Evolutionary conservation across 2,888 invertebrate genomes (phyloP).

Genomic region (Eristalis arbustorum): DNA sequence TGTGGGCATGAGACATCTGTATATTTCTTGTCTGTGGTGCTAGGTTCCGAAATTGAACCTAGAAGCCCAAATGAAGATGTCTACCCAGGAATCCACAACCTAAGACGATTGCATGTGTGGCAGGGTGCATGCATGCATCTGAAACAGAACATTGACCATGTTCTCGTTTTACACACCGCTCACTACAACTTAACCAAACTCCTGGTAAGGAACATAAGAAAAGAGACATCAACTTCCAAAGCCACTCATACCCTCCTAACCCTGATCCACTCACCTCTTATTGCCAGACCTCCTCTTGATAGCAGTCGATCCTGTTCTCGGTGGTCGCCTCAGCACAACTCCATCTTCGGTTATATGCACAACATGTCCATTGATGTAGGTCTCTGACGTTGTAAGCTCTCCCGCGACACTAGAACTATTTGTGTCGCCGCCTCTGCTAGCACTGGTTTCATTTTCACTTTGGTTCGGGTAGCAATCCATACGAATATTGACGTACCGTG

Average conservation of each 20-base stretch:
- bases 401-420: constrained; percentile 56
- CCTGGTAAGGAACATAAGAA: too few relatives aligned
- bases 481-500: constrained; percentile 78
- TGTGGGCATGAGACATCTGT: too few relatives aligned
- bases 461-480: constrained; percentile 80
- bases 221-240: too few relatives aligned
- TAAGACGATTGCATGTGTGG: too few relatives aligned
- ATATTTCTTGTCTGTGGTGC: too few relatives aligned
- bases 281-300: constrained; percentile 86
- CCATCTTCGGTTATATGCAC: constrained; percentile 81
- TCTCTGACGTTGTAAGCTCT: constrained; percentile 77
- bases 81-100: too few relatives aligned
- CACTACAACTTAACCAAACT: too few relatives aligned
- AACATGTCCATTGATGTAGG: constrained; percentile 71
- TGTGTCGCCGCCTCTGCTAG: constrained; percentile 75
- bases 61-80: too few relatives aligned
- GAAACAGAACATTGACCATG: too few relatives aligned
- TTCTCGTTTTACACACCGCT: not conserved
- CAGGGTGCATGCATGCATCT: too few relatives aligned
- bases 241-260: not conserved
- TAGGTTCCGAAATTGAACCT: too few relatives aligned
- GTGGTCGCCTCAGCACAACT: constrained; percentile 81
- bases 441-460: constrained; percentile 75
- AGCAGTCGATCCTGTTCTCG: constrained; percentile 84
- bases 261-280: constrained; percentile 80